Conservation (phyloP, 1,140 invertebrate genomes). For the Nebria ingens region DNA sequence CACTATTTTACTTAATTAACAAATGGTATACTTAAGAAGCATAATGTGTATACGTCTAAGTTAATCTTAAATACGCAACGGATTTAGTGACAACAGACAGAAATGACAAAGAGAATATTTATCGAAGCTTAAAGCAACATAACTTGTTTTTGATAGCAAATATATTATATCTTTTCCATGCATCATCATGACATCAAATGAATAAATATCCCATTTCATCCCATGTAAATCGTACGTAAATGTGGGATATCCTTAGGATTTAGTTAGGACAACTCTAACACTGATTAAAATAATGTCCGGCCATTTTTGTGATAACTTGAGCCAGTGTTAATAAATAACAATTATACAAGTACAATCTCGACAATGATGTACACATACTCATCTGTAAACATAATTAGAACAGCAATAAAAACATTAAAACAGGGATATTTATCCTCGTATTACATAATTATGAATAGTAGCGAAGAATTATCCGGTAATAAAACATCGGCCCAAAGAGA, state of each 20-base stretch:
- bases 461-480: not conserved
- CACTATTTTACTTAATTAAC: too few relatives aligned
- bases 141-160: too few relatives aligned
- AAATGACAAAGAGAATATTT: too few relatives aligned
- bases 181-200: not conserved
- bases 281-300: not conserved
- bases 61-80: too few relatives aligned
- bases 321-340: not conserved
- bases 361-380: not conserved
- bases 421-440: not conserved
- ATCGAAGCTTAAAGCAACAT: too few relatives aligned
- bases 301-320: not conserved
- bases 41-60: too few relatives aligned
- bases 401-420: constrained; percentile 7
- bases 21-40: too few relatives aligned
- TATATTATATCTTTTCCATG: not conserved
- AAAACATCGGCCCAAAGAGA: not conserved
- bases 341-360: not conserved
- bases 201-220: not conserved
- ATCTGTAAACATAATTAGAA: constrained; percentile 1
- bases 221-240: not conserved
- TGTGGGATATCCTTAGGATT: not conserved
- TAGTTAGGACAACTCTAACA: not conserved
- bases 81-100: too few relatives aligned
- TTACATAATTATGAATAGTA: constrained; percentile 1